Evolutionary conservation across 1,140 invertebrate species (phyloP).

Genomic region (Tetramorium alpestre): DNA sequence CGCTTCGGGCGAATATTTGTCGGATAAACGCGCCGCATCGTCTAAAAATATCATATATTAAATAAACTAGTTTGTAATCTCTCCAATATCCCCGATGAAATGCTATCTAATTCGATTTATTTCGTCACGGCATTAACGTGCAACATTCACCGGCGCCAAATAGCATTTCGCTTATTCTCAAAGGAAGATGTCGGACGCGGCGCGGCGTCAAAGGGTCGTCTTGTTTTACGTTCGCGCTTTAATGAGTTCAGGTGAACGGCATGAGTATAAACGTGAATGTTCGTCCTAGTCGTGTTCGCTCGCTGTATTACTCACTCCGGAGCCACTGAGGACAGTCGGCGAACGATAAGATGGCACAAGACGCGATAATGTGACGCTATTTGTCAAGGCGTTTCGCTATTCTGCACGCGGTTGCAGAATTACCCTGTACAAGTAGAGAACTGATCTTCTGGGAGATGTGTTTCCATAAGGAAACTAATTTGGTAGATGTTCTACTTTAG

Average conservation of each 20-base stretch:
- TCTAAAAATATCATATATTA: constrained; percentile 19
- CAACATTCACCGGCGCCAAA: not conserved
- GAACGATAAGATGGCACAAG: constrained; percentile 52
- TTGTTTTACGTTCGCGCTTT: constrained; percentile 33
- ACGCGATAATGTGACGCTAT: constrained; percentile 33
- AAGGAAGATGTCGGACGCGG: not conserved
- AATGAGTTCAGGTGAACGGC: constrained; percentile 25
- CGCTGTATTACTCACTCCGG: constrained; percentile 24
- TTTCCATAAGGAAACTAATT: constrained; percentile 45
- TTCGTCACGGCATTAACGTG: not conserved
- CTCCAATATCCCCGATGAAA: constrained; percentile 26
- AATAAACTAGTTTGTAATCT: constrained; percentile 11
- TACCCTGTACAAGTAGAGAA: constrained; percentile 16
- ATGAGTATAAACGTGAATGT: constrained; percentile 11
- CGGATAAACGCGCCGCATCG: not conserved
- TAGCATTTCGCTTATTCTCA: constrained; percentile 15
- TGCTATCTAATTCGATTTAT: constrained; percentile 9
- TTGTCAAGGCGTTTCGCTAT: constrained; percentile 29
- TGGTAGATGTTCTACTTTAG: not conserved
- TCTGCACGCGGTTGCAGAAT: constrained; percentile 18
- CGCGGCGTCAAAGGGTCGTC: not conserved
- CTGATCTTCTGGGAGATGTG: constrained; percentile 33
- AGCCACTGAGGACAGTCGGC: constrained; percentile 2
- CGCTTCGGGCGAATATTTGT: not conserved
- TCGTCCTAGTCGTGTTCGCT: not conserved